Evolutionary conservation across 2,797 vertebrate genomes (phyloP).

Genomic region (Brotula barbata): DNA sequence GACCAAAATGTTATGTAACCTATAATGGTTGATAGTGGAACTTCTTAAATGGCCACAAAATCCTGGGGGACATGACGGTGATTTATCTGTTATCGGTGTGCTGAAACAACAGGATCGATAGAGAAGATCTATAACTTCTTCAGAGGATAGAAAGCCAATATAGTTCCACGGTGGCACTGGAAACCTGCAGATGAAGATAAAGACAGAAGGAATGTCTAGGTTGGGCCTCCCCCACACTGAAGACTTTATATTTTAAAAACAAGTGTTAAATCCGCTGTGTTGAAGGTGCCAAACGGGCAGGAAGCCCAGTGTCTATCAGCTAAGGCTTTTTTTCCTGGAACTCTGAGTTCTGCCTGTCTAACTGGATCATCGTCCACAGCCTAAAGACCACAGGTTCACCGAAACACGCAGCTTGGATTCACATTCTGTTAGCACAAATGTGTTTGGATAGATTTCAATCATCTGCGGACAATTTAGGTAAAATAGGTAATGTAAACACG

Average conservation of each 20-base stretch:
- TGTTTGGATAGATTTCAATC: slow-evolving; percentile 11
- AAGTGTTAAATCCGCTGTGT: slow-evolving; percentile 32
- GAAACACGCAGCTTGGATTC: no score
- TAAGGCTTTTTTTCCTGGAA: slow-evolving; percentile 20
- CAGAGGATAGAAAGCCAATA: slow-evolving; percentile 5
- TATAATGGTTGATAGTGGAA: not conserved
- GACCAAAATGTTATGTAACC: slow-evolving; percentile 6
- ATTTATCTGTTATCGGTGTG: slow-evolving; percentile 25
- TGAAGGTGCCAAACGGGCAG: slow-evolving; percentile 62
- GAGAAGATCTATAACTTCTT: not conserved
- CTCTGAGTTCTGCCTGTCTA: slow-evolving; percentile 27
- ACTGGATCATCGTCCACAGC: slow-evolving; percentile 35
- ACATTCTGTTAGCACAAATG: slow-evolving; percentile 25
- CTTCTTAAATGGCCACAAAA: slow-evolving; percentile 6
- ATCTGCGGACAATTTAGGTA: not conserved
- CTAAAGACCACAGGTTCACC: no score
- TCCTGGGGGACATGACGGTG: not conserved
- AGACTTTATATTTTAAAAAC: slow-evolving; percentile 57
- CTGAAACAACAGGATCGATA: slow-evolving; percentile 1
- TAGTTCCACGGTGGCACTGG: slow-evolving; percentile 23
- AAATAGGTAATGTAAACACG: not conserved
- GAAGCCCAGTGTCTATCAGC: slow-evolving; percentile 55
- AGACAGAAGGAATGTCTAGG: slow-evolving; percentile 34
- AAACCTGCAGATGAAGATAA: slow-evolving; percentile 21
- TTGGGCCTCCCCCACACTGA: slow-evolving; percentile 33